These are phyloP conservation scores for Geophilus truncorum DNA, from an alignment of 2,888 invertebrate species.

Conservation along the genomic window DNA sequence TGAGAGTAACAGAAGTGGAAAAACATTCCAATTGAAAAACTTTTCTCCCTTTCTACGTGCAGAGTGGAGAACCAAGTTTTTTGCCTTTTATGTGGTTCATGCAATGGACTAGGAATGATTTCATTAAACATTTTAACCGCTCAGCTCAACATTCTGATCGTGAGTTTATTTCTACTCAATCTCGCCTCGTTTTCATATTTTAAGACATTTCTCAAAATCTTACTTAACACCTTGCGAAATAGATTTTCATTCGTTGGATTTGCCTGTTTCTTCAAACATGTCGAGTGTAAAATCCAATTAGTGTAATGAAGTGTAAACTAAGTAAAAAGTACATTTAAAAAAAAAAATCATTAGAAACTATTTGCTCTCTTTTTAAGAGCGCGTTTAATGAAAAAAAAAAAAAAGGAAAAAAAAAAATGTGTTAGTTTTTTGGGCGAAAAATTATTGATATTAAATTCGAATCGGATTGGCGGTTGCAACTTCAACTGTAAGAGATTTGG, in stretches of 20 bases:
- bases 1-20: slow-evolving; percentile 10
- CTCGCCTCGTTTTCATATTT: neutral
- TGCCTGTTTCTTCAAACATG: neutral
- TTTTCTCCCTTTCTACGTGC: neutral
- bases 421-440: slow-evolving; percentile 12
- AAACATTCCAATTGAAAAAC: slow-evolving; percentile 16
- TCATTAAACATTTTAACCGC: slow-evolving; percentile 5
- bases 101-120: slow-evolving; percentile 20
- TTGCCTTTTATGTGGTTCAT: slow-evolving; percentile 11
- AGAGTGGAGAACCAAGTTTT: neutral
- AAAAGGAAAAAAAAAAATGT: too few relatives aligned
- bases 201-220: slow-evolving; percentile 11
- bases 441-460: slow-evolving; percentile 15
- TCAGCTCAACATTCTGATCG: slow-evolving; percentile 12
- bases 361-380: neutral
- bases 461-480: slow-evolving; percentile 14
- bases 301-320: slow-evolving; percentile 32
- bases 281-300: slow-evolving; percentile 31
- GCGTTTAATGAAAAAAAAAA: neutral
- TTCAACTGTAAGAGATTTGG: neutral
- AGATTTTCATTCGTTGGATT: neutral
- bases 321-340: neutral
- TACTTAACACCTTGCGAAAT: slow-evolving; percentile 20
- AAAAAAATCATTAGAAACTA: neutral
- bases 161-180: slow-evolving; percentile 11